These are phyloP conservation scores for Drosophila flavopinicola DNA, from an alignment of 2,888 invertebrate genomes.

Conservation along the genomic window DNA sequence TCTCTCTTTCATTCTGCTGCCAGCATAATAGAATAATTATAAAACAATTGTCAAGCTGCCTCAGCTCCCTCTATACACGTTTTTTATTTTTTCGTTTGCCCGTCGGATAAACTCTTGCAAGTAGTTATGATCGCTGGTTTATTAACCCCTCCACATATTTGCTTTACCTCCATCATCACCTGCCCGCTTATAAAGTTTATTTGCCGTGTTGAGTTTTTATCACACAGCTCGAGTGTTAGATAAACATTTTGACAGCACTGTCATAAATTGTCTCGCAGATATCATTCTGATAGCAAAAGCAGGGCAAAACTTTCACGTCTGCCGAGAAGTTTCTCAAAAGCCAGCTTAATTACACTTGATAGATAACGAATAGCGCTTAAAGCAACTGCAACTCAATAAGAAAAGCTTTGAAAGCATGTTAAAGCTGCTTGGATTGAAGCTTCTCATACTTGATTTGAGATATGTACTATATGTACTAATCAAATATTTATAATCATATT, in stretches of 20 bases:
- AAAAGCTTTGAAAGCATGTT: not conserved
- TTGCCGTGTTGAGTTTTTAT: conserved; percentile 64
- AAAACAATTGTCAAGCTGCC: conserved; percentile 70
- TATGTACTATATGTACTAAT: too few relatives aligned
- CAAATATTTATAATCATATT: too few relatives aligned
- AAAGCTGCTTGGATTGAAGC: too few relatives aligned
- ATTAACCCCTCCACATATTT: conserved; percentile 36
- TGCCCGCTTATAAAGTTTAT: conserved; percentile 57
- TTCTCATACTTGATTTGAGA: too few relatives aligned
- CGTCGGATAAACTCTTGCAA: conserved; percentile 13
- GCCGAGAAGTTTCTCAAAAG: conserved; percentile 4
- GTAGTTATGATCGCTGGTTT: conserved; percentile 33
- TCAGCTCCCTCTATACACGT: conserved; percentile 15
- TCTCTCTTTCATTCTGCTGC: not conserved
- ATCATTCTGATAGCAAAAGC: conserved; percentile 18
- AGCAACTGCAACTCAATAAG: not conserved
- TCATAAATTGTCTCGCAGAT: conserved; percentile 59
- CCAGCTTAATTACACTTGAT: conserved; percentile 13
- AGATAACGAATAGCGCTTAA: not conserved
- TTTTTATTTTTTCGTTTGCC: conserved; percentile 4
- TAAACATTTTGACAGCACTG: conserved; percentile 74
- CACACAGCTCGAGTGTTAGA: conserved; percentile 68
- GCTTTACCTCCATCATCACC: conserved; percentile 29
- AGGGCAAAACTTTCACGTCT: conserved; percentile 13
- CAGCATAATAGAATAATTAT: conserved; percentile 69